Evolutionary conservation across 2,797 vertebrate genomes (phyloP), one percentile per base, ranked within the genome.

Genomic region (Pipistrellus nathusii): DNA sequence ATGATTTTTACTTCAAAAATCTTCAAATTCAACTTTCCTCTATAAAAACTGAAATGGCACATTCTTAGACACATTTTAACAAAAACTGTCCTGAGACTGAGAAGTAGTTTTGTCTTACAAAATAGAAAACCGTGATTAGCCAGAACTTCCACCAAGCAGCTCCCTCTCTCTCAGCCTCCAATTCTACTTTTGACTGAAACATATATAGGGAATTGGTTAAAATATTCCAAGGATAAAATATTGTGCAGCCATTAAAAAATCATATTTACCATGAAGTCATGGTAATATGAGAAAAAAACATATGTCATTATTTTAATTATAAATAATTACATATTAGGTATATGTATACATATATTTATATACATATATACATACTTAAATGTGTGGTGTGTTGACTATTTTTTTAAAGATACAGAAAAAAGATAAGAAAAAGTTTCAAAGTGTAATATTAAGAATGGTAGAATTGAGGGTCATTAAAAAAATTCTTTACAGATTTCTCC

Each of bases 1-100:
- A 46, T 59, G 38, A 90, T 48, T 90, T 64, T 94, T 81, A 73
- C 38, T 81, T 75, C 38, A 90, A 82, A 93, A 93, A 55, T 89
- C 32, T 96, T 77, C 78, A 88, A 76, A 75, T 76, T 66, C 71
- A 64, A 73, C 32, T 62, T 78, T 35, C 13, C 48, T 30, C 25
- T 35, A 59, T 71, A 57, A 73, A 91, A 93, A 71, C 25, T 18
- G 68, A 91, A 91, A 81, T 55, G 53, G n/a, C 10, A 94, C 8
- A 90, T 69, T 86, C 81, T 77, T 78, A 21, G 15, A 91, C 18
- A 51, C 21, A 41, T 85, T 93, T 95, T 51, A 92, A 53, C 27
- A 89, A 95, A 92, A 90, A 27, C 1, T 81, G 4, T 80, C 41
- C 62, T 51, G 8, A 88, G 73, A 41, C 5, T 59, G 53, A 78